Percentiles rank a stretch among this genome's conserved stretches.
Conservation (phyloP, 2,113 vertebrate genomes). For the Columbina picui region DNA sequence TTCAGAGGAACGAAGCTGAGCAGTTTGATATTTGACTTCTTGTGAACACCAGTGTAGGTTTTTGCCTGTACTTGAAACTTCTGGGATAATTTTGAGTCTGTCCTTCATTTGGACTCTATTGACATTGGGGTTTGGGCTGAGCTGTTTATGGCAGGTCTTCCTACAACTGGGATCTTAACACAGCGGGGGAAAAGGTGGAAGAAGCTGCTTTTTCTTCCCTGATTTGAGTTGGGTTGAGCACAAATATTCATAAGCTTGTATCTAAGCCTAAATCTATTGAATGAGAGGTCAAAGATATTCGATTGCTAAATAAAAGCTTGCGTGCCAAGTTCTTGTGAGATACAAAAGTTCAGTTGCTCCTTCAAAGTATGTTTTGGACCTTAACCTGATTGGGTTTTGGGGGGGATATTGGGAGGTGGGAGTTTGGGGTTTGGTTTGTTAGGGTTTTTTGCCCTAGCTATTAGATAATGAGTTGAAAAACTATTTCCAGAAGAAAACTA, state of each 20-base stretch:
- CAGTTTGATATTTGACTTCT: background rate
- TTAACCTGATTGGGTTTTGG: background rate
- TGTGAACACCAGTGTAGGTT: background rate
- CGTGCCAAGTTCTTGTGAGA: background rate
- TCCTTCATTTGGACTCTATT: background rate
- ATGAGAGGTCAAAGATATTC: background rate
- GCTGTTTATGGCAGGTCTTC: background rate
- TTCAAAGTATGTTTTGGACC: background rate
- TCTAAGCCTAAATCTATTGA: background rate
- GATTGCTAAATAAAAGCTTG: background rate
- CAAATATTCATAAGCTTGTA: background rate
- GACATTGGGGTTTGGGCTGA: background rate
- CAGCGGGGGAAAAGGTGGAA: fast-evolving
- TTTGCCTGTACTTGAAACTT: background rate
- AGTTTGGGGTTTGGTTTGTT: background rate
- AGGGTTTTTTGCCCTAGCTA: background rate
- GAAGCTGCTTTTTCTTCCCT: background rate
- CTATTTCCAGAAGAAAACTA: background rate
- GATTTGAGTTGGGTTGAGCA: background rate
- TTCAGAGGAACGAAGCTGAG: background rate
- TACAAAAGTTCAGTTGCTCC: background rate
- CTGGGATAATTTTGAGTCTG: background rate
- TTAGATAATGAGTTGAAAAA: background rate
- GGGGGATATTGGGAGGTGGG: background rate
- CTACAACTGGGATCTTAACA: background rate